Percentiles rank a stretch among this genome's conserved stretches.
Evolutionary conservation across 2,797 vertebrate genomes (phyloP).

Genomic region (Staurois parvus): DNA sequence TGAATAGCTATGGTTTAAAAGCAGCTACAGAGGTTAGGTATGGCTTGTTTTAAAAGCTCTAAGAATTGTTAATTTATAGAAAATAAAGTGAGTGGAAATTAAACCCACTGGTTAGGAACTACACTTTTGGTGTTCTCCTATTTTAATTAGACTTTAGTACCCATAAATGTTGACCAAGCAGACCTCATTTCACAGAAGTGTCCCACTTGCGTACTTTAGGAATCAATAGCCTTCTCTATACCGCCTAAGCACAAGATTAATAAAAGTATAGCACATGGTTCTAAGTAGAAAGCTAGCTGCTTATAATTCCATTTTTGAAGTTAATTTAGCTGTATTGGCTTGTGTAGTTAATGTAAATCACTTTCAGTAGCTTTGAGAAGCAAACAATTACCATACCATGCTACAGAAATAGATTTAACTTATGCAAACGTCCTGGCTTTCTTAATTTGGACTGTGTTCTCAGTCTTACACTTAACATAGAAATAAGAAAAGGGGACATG

Average conservation of each 20-base stretch:
- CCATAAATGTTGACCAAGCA: slow-evolving; percentile 1
- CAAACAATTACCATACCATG: background rate
- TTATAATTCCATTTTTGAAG: background rate
- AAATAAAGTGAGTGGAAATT: background rate
- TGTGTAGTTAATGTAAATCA: background rate
- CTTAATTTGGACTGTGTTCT: background rate
- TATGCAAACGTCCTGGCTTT: background rate
- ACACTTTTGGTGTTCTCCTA: background rate
- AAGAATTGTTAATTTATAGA: too few species aligned
- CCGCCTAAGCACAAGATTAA: background rate
- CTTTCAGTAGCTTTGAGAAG: background rate
- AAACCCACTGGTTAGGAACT: background rate
- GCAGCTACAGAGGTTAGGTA: too few species aligned
- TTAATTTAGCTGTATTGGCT: background rate
- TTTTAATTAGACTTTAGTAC: background rate
- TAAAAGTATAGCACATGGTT: background rate
- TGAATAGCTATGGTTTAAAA: too few species aligned
- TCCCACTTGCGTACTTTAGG: background rate
- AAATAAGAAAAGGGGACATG: background rate
- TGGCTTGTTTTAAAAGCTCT: too few species aligned
- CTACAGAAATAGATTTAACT: background rate
- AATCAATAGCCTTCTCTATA: background rate
- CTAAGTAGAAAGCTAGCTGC: background rate
- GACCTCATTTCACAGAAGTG: background rate
- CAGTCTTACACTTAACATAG: background rate